Evolutionary conservation across 2,113 vertebrate species (phyloP).

Genomic region (Sinocyclocheilus anophthalmus): DNA sequence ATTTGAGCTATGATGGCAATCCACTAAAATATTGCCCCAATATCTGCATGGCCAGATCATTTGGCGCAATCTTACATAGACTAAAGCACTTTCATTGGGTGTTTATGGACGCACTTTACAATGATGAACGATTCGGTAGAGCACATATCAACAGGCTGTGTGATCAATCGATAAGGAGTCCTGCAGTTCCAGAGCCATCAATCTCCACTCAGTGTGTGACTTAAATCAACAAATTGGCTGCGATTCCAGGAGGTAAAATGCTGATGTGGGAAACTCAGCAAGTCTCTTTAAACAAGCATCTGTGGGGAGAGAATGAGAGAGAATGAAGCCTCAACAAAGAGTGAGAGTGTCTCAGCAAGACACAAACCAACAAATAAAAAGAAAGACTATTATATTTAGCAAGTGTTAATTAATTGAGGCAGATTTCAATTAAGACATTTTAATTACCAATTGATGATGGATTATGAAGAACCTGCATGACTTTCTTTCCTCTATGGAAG

Average conservation of each 20-base stretch:
- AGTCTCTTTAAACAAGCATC: constrained; percentile 30
- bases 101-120: constrained; percentile 45
- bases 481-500: neutral
- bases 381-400: neutral
- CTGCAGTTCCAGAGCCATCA: constrained; percentile 40
- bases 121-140: constrained; percentile 37
- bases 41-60: neutral
- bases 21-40: neutral
- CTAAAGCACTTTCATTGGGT: neutral
- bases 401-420: neutral
- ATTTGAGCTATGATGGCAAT: neutral
- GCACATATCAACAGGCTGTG: constrained; percentile 48
- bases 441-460: neutral
- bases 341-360: neutral
- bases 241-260: constrained; percentile 45
- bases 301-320: neutral
- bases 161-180: constrained; percentile 54
- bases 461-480: neutral
- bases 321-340: constrained; percentile 6
- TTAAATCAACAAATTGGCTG: constrained; percentile 47
- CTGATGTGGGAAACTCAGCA: constrained; percentile 26
- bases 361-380: constrained; percentile 14
- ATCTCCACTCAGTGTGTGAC: constrained; percentile 46
- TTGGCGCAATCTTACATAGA: neutral
- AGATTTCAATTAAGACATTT: neutral